Conservation (phyloP, 2,888 invertebrate species). For the Hydropsyche betteni region DNA sequence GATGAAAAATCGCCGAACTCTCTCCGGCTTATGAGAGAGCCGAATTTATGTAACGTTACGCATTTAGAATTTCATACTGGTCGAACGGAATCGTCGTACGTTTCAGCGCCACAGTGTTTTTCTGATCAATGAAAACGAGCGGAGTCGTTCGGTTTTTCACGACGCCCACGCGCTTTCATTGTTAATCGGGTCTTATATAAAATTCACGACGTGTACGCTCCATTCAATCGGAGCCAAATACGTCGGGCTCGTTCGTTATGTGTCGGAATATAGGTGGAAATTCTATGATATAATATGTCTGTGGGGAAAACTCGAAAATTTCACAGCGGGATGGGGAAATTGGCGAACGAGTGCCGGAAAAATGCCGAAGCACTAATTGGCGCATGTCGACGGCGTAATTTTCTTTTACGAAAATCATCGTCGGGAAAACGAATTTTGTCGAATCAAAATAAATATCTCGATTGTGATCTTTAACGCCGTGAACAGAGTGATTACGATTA, state of each 20-base stretch:
- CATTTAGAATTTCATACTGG: neutral
- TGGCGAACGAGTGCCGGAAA: no score
- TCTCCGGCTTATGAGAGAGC: neutral
- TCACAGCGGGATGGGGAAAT: no score
- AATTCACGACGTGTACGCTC: slow-evolving; percentile 11
- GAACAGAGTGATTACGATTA: no score
- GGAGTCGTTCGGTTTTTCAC: slow-evolving; percentile 30
- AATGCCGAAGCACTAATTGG: no score
- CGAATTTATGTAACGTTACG: neutral
- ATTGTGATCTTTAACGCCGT: no score
- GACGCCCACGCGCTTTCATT: slow-evolving; percentile 32
- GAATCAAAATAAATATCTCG: no score
- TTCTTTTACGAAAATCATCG: no score
- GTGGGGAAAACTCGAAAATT: no score
- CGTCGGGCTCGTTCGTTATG: slow-evolving; percentile 12
- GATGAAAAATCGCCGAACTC: no score
- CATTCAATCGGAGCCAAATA: slow-evolving; percentile 28
- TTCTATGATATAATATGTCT: no score
- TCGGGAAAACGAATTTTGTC: no score
- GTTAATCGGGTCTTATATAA: slow-evolving; percentile 25
- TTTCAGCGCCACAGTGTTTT: neutral
- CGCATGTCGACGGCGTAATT: no score
- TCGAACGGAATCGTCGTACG: neutral
- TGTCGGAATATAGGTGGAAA: neutral
- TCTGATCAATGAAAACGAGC: slow-evolving; percentile 33